Evolutionary conservation across 1,140 invertebrate species (phyloP).

Genomic region (Panagrolaimus sp.): DNA sequence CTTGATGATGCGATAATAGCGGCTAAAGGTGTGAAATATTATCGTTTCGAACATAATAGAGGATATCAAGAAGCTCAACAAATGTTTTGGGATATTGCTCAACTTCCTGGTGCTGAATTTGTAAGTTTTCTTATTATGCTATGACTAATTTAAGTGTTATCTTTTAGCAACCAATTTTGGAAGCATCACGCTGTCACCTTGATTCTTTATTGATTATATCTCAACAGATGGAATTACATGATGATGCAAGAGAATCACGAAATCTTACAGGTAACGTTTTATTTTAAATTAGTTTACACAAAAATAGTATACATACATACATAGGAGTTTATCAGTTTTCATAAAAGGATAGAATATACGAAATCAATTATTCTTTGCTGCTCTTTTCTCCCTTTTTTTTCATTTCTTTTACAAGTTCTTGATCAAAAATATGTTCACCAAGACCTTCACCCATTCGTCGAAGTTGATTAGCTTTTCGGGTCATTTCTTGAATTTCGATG

Average conservation of each 20-base stretch:
- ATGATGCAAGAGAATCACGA: background rate
- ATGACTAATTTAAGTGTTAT: background rate
- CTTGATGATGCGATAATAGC: background rate
- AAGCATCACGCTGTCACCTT: background rate
- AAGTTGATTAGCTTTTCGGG: slow-evolving; percentile 69
- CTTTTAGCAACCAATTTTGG: background rate
- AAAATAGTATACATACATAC: too few species aligned
- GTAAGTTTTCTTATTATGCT: background rate
- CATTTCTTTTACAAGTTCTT: slow-evolving; percentile 58
- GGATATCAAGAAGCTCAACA: background rate
- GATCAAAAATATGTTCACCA: slow-evolving; percentile 71
- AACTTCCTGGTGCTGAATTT: background rate
- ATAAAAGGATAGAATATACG: too few species aligned
- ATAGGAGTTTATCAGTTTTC: background rate
- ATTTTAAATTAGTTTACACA: background rate
- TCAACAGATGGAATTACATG: background rate
- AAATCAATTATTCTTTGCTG: too few species aligned
- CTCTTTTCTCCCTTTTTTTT: slow-evolving; percentile 10
- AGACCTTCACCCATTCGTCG: slow-evolving; percentile 69
- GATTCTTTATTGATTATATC: background rate
- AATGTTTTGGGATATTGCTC: background rate
- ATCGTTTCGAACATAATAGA: background rate
- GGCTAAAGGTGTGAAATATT: background rate
- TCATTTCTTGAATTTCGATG: slow-evolving; percentile 70
- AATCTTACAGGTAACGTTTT: background rate